Base-by-base conservation (phyloP, 92 coral and sea anemone species). In the Diadumene lineata region DNA sequence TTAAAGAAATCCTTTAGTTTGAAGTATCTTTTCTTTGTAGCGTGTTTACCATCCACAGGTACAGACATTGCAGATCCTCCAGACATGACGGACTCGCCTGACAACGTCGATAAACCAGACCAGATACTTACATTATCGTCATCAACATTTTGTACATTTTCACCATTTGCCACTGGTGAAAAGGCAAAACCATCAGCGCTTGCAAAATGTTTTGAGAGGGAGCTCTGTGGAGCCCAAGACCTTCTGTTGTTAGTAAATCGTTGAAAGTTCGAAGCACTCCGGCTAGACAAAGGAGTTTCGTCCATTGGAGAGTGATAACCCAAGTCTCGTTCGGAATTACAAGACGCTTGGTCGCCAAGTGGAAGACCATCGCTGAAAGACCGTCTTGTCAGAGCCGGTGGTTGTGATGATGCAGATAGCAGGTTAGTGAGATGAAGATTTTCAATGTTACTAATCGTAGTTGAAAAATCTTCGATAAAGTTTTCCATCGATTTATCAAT, bases 161-260 rank as follows among this genome's bases (percentile, higher is more conserved):
- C 31, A 23, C 11, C 34, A 28, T 28, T 6, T 23, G 31, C 68
- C 19, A 43, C 29, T 3, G 24, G 68, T 1, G 68, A 3, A 27
- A 43, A n/a, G 29, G 27, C 15, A 28, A 28, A 15, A 44, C 34
- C 16, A 34, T 63, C 72, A 11, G 51, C 50, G 31, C 34, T n/a
- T n/a, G n/a, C n/a, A n/a, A n/a, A 43, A 55, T 66, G 60, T 16
- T 29, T 66, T 4, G 72, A 26, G 25, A 56, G 33, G 0, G 69
- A 56, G 44, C 69, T 78, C 31, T 38, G 75, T 11, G 82, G 75
- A 22, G 75, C 72, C 82, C 82, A 78, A 8, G 82, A 78, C 21
- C 64, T 22, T 29, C 82, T 73, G n/a, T 78, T 28, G 13, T 48
- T 68, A 2, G 46, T n/a, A 56, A 67, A 26, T 15, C 69, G 38